Base-by-base conservation (phyloP, 2,797 vertebrate genomes). In the Gymnoscopelus braueri region DNA sequence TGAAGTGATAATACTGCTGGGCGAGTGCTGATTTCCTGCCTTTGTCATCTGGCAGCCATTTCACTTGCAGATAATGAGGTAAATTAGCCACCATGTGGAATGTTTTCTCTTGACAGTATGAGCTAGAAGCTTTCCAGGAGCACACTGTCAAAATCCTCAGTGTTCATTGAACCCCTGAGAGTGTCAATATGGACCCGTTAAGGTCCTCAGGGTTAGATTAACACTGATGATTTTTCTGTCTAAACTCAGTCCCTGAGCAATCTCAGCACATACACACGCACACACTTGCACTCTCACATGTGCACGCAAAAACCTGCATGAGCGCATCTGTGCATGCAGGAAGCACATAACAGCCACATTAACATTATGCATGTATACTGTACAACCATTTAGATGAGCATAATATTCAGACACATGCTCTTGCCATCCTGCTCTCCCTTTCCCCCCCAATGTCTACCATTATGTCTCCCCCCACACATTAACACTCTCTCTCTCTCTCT, bases 81-180 rank as follows among this genome's bases (percentile, higher is more conserved):
- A 90, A 92, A 92, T 94, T 93, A 94, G 88, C 88, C 88, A 90
- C 86, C 90, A 84, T 93, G 91, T 94, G 94, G 91, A 93, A 92
- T 88, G 91, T 89, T 81, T 82, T 85, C 75, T 79, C 80, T 63
- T 83, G 84, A 87, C 84, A 78, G 72, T 77, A 78, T 64, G 81
- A 51, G 78, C 39, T 4, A 44, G 39, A 44, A 2, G 39, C 7
- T 44, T 44, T 44, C 6, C 77, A 44, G 39, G 39, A 10, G 9
- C 39, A 8, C 39, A 44, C 39, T 44, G 39, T 44, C 9, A 44
- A 44, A 91, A 88, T 87, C 84, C 87, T 62, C 19, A 67, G 15
- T 53, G 60, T 44, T 8, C 9, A 44, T 35, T 6, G 32, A 35
- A 6, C 32, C 32, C 32, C 32, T 35, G 32, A 35, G 32, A 35